phyloP scores from a whole-genome alignment of 2,888 invertebrate species.

The Leptopilina syphax region DNA sequence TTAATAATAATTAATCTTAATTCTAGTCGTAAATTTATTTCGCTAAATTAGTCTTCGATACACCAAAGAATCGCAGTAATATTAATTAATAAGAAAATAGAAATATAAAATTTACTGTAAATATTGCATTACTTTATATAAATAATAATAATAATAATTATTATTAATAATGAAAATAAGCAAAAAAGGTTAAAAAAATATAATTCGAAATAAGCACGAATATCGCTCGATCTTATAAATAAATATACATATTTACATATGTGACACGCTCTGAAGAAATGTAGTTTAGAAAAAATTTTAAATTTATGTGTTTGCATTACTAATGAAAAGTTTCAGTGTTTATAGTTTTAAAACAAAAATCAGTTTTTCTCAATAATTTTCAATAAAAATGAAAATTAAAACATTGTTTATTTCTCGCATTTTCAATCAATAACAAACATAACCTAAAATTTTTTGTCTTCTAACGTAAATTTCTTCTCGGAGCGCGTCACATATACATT shows the following conservation, averaged over 20 bases:
- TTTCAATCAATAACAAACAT: no score
- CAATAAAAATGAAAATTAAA: no score
- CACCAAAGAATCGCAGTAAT: conserved; percentile 30
- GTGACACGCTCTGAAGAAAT: not conserved
- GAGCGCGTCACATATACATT: not conserved
- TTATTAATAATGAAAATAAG: not conserved
- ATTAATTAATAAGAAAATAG: conserved; percentile 20
- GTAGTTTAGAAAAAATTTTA: no score
- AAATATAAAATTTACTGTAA: conserved; percentile 22
- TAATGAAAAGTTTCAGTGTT: no score
- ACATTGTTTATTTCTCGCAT: no score
- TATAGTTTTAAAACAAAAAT: no score
- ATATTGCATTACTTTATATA: conserved; percentile 11
- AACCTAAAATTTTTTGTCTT: no score
- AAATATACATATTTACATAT: not conserved
- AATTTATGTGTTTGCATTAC: no score
- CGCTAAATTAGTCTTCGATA: conserved; percentile 32
- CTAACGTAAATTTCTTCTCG: no score
- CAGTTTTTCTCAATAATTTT: no score
- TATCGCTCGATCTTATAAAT: conserved; percentile 38
- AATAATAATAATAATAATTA: not conserved
- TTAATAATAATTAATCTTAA: conserved; percentile 5
- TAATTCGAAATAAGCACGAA: not conserved
- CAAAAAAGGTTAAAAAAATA: not conserved
- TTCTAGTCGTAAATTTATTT: conserved; percentile 3